Percentiles rank a stretch among this genome's conserved stretches.
Conservation (phyloP, 2,113 vertebrate species). For the Rhinoderma darwinii region DNA sequence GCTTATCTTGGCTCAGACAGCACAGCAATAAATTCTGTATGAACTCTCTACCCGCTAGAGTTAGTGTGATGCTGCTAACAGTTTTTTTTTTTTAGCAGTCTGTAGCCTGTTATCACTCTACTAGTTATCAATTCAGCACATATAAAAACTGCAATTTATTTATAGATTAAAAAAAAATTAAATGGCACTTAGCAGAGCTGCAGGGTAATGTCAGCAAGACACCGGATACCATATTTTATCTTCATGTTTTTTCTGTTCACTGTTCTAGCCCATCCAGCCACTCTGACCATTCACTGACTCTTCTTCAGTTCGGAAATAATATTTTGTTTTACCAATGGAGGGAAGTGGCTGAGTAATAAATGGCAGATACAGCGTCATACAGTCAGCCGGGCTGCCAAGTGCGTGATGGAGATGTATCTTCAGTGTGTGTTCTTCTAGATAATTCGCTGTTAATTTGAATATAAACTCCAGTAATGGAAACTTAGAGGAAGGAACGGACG, state of each 20-base stretch:
- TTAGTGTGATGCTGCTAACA: no score
- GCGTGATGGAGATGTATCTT: background rate
- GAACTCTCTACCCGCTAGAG: background rate
- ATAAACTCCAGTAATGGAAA: conserved; percentile 8
- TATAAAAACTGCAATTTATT: no score
- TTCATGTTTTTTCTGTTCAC: background rate
- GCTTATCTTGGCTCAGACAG: conserved; percentile 1
- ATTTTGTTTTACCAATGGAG: conserved; percentile 19
- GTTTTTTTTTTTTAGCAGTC: no score
- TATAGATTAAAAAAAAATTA: no score
- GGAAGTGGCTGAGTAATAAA: background rate
- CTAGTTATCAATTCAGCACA: no score
- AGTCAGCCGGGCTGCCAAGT: background rate
- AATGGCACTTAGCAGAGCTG: no score
- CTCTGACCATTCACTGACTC: background rate
- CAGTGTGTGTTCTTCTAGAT: background rate
- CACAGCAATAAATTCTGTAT: background rate
- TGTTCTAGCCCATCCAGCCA: background rate
- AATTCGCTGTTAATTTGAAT: conserved; percentile 46
- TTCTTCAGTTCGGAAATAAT: background rate
- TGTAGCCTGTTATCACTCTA: no score
- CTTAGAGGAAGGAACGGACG: background rate
- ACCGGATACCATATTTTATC: no score
- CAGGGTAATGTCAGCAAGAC: no score
- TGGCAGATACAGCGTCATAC: background rate